Percentiles rank a stretch among this genome's conserved stretches.
Conservation (phyloP, 1,140 invertebrate genomes). For the Drosophila littoralis region DNA sequence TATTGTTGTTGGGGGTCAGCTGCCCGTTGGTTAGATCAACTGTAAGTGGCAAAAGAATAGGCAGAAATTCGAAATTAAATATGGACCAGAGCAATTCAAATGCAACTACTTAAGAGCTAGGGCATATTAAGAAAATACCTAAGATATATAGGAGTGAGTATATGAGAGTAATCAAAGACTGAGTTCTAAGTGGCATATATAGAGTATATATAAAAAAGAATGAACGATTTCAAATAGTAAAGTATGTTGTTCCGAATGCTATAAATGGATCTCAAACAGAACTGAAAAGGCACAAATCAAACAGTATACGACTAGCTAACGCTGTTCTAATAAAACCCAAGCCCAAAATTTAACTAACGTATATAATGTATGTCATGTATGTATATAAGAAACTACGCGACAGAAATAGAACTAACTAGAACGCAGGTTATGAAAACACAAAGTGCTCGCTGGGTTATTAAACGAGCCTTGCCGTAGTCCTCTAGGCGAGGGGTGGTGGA, state of each 20-base stretch:
- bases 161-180: conserved; percentile 70
- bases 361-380: conserved; percentile 4
- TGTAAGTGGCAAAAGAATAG: conserved; percentile 85
- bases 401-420: conserved; percentile 38
- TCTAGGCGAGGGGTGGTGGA: too few species aligned
- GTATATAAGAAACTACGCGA: conserved; percentile 28
- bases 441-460: conserved; percentile 68
- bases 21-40: conserved; percentile 97
- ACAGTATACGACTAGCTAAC: conserved; percentile 15
- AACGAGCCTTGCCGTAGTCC: conserved; percentile 58
- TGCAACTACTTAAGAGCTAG: conserved; percentile 60
- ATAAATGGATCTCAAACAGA: conserved; percentile 6
- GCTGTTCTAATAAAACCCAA: conserved; percentile 6
- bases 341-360: conserved; percentile 48
- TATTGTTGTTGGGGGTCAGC: conserved; percentile 97
- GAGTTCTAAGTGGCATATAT: conserved; percentile 48
- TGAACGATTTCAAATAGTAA: conserved; percentile 21
- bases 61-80: conserved; percentile 50
- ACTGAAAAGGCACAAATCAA: conserved; percentile 22
- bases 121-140: conserved; percentile 51
- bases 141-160: conserved; percentile 62
- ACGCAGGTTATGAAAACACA: conserved; percentile 74
- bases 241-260: conserved; percentile 21
- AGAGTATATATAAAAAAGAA: conserved; percentile 26
- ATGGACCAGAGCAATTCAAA: conserved; percentile 8